Base-by-base conservation (phyloP, 2,113 vertebrate genomes). In the Lanius collurio region DNA sequence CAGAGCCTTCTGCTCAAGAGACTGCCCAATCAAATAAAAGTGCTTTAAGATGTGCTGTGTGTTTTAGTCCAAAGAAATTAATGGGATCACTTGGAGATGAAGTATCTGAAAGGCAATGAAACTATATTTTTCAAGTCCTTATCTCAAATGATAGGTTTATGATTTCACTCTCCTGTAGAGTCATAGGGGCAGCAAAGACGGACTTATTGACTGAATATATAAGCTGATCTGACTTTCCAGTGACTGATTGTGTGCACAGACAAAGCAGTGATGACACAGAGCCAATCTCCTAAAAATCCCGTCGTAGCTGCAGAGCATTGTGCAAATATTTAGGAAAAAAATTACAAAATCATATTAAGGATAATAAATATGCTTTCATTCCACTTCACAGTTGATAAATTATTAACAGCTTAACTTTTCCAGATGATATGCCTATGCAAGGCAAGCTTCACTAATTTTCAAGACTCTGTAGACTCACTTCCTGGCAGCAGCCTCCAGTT, bases 351-450 rank as follows among this genome's bases (percentile, higher is more conserved):
- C 33, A 59, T 83, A 74, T 80, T 85, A 94, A 85, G 35, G 46
- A 73, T 90, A 93, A 91, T 93, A 94, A 93, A 94, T 95, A 70
- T 37, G 20, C 71, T 77, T 85, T 93, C 75, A 88, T 92, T 93
- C 44, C n/a, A 68, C 73, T 92, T 91, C 63, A 71, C 33, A 67
- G 39, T 35, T 91, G 68, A 88, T 93, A 88, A 94, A 96, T 95
- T 92, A 86, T 83, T 83, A 95, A 83, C 64, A 92, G 56, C 22
- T 90, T 94, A 74, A 86, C 82, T 97, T 83, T 94, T 89, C 68
- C 79, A 94, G 60, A 53, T 13, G 33, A 70, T 41, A 18, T 68
- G 24, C 37, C 22, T 56, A 1, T 75, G 35, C 44, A 60, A 56
- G 79, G 26, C 49, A 96, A 92, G 75, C 76, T 75, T 85, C 85